phyloP scores from a whole-genome alignment of 2,888 invertebrate genomes.

The Apamea crenata region DNA sequence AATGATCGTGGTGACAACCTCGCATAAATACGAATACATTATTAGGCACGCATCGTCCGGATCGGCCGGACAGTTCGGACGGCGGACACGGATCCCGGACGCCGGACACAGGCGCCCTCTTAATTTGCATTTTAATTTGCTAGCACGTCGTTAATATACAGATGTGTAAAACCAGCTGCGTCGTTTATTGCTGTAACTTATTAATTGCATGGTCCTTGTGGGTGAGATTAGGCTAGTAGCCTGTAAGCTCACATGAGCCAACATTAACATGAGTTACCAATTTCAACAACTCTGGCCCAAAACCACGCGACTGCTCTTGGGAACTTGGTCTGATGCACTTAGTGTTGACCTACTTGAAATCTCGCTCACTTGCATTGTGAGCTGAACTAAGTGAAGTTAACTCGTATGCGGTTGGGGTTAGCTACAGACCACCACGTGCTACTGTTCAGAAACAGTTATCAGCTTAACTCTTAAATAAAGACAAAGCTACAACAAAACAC shows the following conservation, averaged over 20 bases:
- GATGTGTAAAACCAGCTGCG: conserved; percentile 61
- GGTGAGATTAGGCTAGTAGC: conserved; percentile 15
- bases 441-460: background rate
- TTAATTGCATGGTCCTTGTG: conserved; percentile 39
- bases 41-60: conserved; percentile 57
- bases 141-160: conserved; percentile 65
- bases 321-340: conserved; percentile 42
- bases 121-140: conserved; percentile 76
- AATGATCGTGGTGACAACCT: conserved; percentile 59
- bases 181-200: conserved; percentile 42
- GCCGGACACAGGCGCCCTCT: conserved; percentile 51
- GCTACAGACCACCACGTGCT: conserved; percentile 17
- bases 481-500: background rate
- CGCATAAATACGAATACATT: conserved; percentile 66
- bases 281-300: conserved; percentile 19
- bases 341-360: conserved; percentile 46
- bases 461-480: background rate
- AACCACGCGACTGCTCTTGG: conserved; percentile 28
- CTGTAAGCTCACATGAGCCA: background rate
- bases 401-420: conserved; percentile 17
- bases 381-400: conserved; percentile 41
- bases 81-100: conserved; percentile 42
- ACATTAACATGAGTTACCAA: conserved; percentile 23
- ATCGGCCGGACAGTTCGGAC: conserved; percentile 35
- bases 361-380: conserved; percentile 20